Conservation (phyloP, 2,888 invertebrate genomes). For the Adelognathus sp. region DNA sequence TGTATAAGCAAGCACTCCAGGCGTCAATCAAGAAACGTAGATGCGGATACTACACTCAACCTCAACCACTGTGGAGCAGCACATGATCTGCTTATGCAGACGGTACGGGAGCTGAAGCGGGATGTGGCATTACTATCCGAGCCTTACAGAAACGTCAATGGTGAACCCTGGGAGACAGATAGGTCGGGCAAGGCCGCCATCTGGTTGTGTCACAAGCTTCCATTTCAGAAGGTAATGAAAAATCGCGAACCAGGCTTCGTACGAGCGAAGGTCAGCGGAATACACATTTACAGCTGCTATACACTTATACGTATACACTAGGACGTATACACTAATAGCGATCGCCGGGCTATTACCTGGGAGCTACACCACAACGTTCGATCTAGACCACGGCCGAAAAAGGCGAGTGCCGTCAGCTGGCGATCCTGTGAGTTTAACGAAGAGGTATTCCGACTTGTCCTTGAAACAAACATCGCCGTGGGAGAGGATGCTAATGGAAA, state of each 20-base stretch:
- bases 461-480: no score
- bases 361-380: no score
- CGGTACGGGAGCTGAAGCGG: conserved; percentile 21
- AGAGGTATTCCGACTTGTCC: no score
- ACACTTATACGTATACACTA: no score
- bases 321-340: no score
- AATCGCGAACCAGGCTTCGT: conserved; percentile 33
- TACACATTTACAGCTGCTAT: conserved; percentile 53
- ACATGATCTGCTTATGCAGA: neutral
- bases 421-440: no score
- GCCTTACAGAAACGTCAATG: conserved; percentile 50
- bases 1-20: neutral
- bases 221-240: conserved; percentile 29
- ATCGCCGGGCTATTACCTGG: no score
- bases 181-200: conserved; percentile 36
- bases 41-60: neutral
- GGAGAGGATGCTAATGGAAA: no score
- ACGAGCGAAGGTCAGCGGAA: conserved; percentile 29
- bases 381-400: no score
- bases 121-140: conserved; percentile 56
- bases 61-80: neutral
- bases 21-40: neutral
- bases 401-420: no score
- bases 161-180: conserved; percentile 45
- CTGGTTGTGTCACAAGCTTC: conserved; percentile 39